Evolutionary conservation across 2,113 vertebrate genomes (phyloP).

Genomic region (Mirza zaza): DNA sequence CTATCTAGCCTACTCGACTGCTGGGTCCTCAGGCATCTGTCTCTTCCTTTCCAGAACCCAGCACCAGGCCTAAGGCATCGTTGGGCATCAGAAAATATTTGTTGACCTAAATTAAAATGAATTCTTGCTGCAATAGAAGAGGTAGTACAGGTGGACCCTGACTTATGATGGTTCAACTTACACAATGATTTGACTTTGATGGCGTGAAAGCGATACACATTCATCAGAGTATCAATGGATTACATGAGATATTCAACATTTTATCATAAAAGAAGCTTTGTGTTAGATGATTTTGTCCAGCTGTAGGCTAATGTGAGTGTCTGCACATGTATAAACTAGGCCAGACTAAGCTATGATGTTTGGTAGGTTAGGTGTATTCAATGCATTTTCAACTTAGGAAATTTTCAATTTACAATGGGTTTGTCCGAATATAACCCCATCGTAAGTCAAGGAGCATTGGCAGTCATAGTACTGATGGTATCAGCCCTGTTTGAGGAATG

Average conservation of each 20-base stretch:
- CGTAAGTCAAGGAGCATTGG: background rate
- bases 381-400: background rate
- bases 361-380: background rate
- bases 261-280: background rate
- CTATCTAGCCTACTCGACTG: background rate
- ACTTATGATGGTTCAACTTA: background rate
- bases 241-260: background rate
- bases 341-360: background rate
- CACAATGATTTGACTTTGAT: background rate
- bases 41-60: background rate
- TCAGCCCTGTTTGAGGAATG: constrained; percentile 34
- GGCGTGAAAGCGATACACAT: background rate
- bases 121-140: background rate
- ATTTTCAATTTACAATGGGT: background rate
- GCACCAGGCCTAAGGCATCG: background rate
- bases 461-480: background rate
- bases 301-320: background rate
- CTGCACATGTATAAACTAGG: background rate
- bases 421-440: background rate
- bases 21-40: background rate
- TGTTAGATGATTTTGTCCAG: background rate
- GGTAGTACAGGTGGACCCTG: background rate
- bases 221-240: background rate
- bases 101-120: constrained; percentile 14
- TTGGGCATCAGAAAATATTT: background rate